phyloP scores from a whole-genome alignment of 2,797 vertebrate genomes.

The Petrocephalus schoutedeni region DNA sequence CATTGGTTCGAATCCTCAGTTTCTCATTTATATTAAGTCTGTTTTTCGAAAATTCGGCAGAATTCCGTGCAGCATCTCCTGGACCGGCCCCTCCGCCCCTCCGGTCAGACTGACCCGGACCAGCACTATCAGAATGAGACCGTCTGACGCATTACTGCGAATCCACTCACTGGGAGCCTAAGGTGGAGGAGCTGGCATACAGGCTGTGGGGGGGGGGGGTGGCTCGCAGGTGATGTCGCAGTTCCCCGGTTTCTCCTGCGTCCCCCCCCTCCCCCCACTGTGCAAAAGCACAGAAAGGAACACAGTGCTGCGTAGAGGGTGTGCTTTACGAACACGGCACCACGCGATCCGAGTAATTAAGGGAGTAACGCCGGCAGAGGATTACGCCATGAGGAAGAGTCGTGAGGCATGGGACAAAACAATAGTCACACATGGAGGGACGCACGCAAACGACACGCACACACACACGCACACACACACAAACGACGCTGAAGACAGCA shows the following conservation, averaged over 20 bases:
- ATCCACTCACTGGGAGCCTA: not conserved
- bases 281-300: not conserved
- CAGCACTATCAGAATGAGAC: not conserved
- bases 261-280: not conserved
- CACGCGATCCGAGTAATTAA: conserved; percentile 33
- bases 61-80: not conserved
- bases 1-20: not conserved
- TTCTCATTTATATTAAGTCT: not conserved
- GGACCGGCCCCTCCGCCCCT: not conserved
- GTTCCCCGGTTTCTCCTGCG: not conserved
- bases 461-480: not conserved
- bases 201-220: not conserved
- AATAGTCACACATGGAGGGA: not conserved
- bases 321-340: not conserved
- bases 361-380: conserved; percentile 12
- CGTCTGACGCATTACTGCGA: not conserved
- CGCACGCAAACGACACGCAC: not conserved
- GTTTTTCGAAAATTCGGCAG: not conserved
- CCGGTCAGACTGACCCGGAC: not conserved
- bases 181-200: not conserved
- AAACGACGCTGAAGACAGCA: not conserved
- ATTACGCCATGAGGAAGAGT: not conserved
- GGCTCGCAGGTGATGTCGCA: not conserved
- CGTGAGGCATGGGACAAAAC: too few relatives aligned
- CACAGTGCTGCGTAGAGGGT: not conserved